These are phyloP conservation scores for Heliangelus exortis DNA, from an alignment of 2,797 vertebrate species.

Conservation along the genomic window DNA sequence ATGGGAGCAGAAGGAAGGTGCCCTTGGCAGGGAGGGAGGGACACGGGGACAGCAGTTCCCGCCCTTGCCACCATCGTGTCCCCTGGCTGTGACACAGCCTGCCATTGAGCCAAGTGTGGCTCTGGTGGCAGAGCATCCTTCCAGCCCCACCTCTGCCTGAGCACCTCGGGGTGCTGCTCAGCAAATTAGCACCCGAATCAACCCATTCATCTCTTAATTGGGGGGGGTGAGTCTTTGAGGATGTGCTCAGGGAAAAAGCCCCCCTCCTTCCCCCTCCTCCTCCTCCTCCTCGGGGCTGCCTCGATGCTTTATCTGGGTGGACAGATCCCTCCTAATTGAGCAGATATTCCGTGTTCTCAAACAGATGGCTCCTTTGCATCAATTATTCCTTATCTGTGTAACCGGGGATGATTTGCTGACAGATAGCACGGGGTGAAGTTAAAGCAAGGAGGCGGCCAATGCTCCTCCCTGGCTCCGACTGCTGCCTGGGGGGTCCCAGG, in stretches of 20 bases:
- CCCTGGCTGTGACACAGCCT: fast-evolving
- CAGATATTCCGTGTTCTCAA: slow-evolving; percentile 75
- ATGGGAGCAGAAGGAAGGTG: neutral
- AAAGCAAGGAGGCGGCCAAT: slow-evolving; percentile 16
- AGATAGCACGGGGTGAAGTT: slow-evolving; percentile 60
- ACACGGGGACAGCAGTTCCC: fast-evolving
- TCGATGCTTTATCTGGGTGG: slow-evolving; percentile 69
- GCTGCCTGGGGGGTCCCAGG: neutral
- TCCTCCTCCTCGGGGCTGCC: neutral
- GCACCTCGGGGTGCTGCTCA: slow-evolving; percentile 51
- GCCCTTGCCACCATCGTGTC: neutral
- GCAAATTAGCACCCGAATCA: slow-evolving; percentile 67
- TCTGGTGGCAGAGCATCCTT: neutral
- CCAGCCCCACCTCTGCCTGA: neutral
- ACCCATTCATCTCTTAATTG: slow-evolving; percentile 71
- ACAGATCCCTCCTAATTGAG: slow-evolving; percentile 79
- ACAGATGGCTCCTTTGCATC: slow-evolving; percentile 82
- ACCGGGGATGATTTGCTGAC: slow-evolving; percentile 78
- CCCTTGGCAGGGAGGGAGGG: neutral
- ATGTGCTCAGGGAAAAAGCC: slow-evolving; percentile 42
- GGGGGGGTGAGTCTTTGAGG: slow-evolving; percentile 79
- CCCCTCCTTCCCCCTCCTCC: neutral
- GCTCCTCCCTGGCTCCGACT: neutral
- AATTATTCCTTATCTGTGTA: slow-evolving; percentile 82
- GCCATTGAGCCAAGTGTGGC: neutral